phyloP scores from a whole-genome alignment of 2,888 invertebrate genomes.

The Tetragonisca angustula region DNA sequence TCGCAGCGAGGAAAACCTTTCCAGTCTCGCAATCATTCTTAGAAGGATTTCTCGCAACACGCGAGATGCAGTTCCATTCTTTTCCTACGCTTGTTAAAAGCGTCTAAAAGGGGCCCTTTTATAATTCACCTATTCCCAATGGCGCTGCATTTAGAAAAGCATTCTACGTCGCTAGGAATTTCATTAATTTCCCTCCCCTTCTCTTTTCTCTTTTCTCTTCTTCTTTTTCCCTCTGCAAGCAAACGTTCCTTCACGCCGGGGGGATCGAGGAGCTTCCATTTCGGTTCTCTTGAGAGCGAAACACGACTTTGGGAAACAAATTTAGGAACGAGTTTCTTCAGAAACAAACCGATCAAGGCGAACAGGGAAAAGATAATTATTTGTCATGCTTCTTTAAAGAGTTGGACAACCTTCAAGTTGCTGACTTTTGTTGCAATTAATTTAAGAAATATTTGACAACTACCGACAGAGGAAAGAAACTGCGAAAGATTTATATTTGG shows the following conservation, averaged over 20 bases:
- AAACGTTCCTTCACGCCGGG: background rate
- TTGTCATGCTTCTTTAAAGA: background rate
- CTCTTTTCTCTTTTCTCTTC: background rate
- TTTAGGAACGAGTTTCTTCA: background rate
- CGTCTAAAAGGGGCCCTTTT: constrained; percentile 8
- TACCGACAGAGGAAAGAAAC: too few species aligned
- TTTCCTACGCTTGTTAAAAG: constrained; percentile 1
- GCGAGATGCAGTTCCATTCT: constrained; percentile 2
- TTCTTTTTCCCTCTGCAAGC: background rate
- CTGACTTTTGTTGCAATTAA: background rate
- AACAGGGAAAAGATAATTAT: background rate
- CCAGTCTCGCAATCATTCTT: background rate
- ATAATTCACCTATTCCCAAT: constrained; percentile 4
- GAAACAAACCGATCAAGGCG: background rate
- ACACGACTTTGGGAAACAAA: background rate
- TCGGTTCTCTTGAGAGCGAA: background rate
- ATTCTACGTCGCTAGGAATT: constrained; percentile 4
- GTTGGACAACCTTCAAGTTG: background rate
- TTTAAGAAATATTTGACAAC: background rate
- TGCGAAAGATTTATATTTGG: too few species aligned
- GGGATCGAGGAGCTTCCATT: background rate
- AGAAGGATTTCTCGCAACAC: background rate
- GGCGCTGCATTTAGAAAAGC: constrained; percentile 4
- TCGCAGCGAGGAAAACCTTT: background rate
- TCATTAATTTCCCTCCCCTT: constrained; percentile 2